Base-by-base conservation (phyloP, 2,888 invertebrate species). In the Polydesmus complanatus region DNA sequence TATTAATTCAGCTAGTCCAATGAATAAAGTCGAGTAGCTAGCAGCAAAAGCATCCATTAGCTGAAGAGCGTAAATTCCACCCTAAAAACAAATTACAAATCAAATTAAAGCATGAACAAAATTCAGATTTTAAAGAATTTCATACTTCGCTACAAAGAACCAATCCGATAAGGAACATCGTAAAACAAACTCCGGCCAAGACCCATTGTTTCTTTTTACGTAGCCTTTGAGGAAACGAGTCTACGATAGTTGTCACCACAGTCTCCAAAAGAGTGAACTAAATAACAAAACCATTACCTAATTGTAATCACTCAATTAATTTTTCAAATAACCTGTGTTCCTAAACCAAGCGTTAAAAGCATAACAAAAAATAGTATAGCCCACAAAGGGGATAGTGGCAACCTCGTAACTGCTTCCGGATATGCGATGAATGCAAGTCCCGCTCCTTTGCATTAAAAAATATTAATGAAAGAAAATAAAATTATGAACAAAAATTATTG, bases 41-140 rank as follows among this genome's bases (percentile, higher is more conserved):
- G 85, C 85, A 0, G 84, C 84, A 72, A 86, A 85, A 82, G 84
- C 84, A 73, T 86, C 85, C 74, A 86, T 78, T 58, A 86, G 70
- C 3, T 84, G 83, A 69, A 86, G 83, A 65, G 86, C 73, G 69
- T 82, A 86, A 61, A 86, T 81, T 14, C 86, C 86, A 2, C 84
- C 85, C 67, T 82, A 78, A 26, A 54, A 59, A 22, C 58, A 21
- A 3, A 55, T 3, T 18, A 61, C 14, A n/a, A 18, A 18, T 51
- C 19, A 47, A 47, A 21, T 59, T n/a, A 5, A 22, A 22, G 53
- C 1, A 1, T 56, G 37, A 23, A 56, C 25, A 27, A 61, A 49
- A 58, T 27, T 52, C 22, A 11, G 21, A 19, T 27, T 56, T 23
- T 25, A 56, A 57, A 22, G 57, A 57, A 19, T 51, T 19, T 3